These are phyloP conservation scores for Solenodon paradoxus DNA, from an alignment of 2,113 vertebrate species.

Conservation along the genomic window DNA sequence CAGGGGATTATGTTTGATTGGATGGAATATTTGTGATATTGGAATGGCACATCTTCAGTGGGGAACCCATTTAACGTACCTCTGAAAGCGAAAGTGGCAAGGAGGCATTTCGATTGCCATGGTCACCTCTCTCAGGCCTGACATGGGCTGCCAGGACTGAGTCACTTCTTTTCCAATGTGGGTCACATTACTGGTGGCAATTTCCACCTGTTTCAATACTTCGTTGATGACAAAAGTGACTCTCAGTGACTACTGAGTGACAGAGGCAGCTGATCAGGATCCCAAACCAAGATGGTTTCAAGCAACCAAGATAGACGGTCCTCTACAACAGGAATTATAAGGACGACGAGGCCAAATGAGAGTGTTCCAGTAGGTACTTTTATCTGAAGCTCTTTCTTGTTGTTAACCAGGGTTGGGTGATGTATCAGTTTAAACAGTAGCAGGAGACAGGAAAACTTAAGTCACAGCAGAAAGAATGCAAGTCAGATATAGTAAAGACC, in stretches of 20 bases:
- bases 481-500: not conserved
- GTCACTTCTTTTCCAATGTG: constrained; percentile 34
- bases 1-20: not conserved
- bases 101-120: not conserved
- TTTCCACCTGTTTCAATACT: constrained; percentile 69
- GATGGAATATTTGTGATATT: not conserved
- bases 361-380: not conserved
- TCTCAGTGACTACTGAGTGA: constrained; percentile 45
- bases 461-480: not conserved
- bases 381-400: not conserved
- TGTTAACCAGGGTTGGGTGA: not conserved
- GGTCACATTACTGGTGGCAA: constrained; percentile 30
- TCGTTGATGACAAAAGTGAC: constrained; percentile 56
- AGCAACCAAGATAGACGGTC: not conserved
- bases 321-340: not conserved
- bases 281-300: not conserved
- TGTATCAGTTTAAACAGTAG: not conserved
- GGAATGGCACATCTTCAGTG: not conserved
- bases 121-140: not conserved
- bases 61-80: not conserved
- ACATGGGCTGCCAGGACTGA: constrained; percentile 26
- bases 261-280: constrained; percentile 43
- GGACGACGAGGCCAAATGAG: not conserved
- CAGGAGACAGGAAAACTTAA: not conserved
- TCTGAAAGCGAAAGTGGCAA: not conserved